Conservation (phyloP, 1,140 invertebrate genomes). For the Hesperophylax magnus region DNA sequence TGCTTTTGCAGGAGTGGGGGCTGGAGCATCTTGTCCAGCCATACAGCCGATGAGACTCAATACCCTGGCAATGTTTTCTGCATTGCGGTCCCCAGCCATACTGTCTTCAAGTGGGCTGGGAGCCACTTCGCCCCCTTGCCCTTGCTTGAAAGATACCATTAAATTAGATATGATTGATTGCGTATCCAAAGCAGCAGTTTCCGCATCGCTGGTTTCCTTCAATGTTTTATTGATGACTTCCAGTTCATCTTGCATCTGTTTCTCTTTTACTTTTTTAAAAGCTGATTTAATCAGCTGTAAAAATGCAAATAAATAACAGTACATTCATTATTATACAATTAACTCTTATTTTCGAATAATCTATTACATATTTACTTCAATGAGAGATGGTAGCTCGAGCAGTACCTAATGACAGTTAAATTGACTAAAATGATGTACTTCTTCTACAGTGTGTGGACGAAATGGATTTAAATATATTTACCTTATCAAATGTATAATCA, state of each 20-base stretch:
- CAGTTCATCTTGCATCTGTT: slow-evolving; percentile 51
- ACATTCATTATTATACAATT: no score
- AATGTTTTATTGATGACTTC: slow-evolving; percentile 50
- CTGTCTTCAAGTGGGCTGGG: neutral
- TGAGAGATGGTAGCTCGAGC: no score
- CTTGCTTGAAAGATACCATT: slow-evolving; percentile 36
- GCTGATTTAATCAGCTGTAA: slow-evolving; percentile 54
- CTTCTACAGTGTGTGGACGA: no score
- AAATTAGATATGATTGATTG: slow-evolving; percentile 44
- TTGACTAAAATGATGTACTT: no score
- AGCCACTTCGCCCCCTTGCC: neutral
- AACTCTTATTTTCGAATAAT: no score
- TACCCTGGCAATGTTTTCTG: slow-evolving; percentile 21
- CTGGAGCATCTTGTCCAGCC: slow-evolving; percentile 4
- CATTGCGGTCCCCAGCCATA: neutral
- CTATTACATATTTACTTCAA: no score
- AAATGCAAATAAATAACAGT: no score
- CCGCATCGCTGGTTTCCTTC: slow-evolving; percentile 22
- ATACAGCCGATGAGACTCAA: slow-evolving; percentile 22
- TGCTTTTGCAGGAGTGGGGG: neutral
- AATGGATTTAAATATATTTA: neutral
- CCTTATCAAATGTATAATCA: slow-evolving; percentile 56
- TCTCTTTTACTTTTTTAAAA: slow-evolving; percentile 53
- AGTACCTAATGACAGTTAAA: no score
- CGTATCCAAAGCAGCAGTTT: slow-evolving; percentile 5